A percentile compares a stretch with the other conserved stretches of the same genome.
Evolutionary conservation across 1,140 invertebrate genomes (phyloP).

Genomic region (Heliconius hermathena): DNA sequence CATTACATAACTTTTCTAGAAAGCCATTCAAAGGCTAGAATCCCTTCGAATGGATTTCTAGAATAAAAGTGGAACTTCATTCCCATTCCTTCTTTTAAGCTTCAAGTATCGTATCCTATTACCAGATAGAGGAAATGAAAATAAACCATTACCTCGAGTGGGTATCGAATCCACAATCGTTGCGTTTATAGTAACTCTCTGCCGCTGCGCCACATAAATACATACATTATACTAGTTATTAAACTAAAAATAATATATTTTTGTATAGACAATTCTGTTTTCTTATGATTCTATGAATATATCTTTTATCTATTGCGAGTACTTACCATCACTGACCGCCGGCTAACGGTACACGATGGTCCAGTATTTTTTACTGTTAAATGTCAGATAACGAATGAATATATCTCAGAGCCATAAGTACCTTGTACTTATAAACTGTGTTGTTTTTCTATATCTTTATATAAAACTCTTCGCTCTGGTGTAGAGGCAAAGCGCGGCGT

Average conservation of each 20-base stretch:
- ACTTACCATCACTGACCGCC: slow-evolving; percentile 32
- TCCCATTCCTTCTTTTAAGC: too few species aligned
- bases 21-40: too few species aligned
- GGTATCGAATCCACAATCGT: neutral
- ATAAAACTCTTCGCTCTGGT: too few species aligned
- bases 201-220: too few species aligned
- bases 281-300: slow-evolving; percentile 8
- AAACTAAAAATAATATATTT: neutral
- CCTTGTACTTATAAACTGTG: slow-evolving; percentile 1
- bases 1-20: too few species aligned
- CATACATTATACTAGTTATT: neutral
- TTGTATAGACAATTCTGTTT: neutral
- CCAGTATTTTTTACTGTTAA: slow-evolving; percentile 71
- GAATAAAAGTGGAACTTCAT: neutral
- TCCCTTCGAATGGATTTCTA: too few species aligned
- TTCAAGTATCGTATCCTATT: neutral
- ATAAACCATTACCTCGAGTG: neutral
- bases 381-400: slow-evolving; percentile 45
- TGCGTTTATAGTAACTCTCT: neutral
- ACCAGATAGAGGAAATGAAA: neutral
- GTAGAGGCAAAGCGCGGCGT: too few species aligned
- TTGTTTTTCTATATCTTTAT: neutral
- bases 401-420: slow-evolving; percentile 22
- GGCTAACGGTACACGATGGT: slow-evolving; percentile 59
- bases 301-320: slow-evolving; percentile 28